Evolutionary conservation across 1,140 invertebrate genomes (phyloP), one percentile per base, ranked within the genome.

Genomic region (Hyposmocoma kahamanoa): DNA sequence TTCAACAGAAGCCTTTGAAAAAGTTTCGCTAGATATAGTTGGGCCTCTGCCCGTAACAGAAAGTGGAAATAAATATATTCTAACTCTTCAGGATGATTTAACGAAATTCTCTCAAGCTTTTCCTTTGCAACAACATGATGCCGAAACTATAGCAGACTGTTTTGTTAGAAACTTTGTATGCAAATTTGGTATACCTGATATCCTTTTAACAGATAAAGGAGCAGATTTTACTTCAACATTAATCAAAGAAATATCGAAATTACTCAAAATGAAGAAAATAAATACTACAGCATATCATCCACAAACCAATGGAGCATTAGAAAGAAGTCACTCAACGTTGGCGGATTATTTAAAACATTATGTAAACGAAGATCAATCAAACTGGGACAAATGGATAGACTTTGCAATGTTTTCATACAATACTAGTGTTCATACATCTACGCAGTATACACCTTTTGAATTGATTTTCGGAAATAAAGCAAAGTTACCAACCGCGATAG

Each of bases 281-380:
- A 43, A 1, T 15, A 43, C 48, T n/a, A 50, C 19, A 10, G 41
- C 48, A n/a, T 51, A 45, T 20, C 49, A 51, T 30, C 49, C 49
- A 2, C 49, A 44, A 39, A 26, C 49, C 8, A 42, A 51, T 28
- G 49, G 49, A 28, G 63, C 68, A 11, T 41, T 84, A 19, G 76
- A 84, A 64, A 47, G 76, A 32, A 58, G 47, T 18, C 80, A 85
- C 60, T 36, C 43, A n/a, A 79, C 72, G 9, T 45, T 87, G 43
- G 57, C 46, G 13, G 79, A 86, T 24, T 85, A 82, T 62, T 22
- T 84, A 15, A 75, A 68, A 66, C 64, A 75, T 52, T 86, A 63
- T 48, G 56, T 84, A 3, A 65, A 70, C 18, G 44, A 62, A 32
- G 53, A 77, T 39, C 68, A 76, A 59, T 60, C 38, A 2, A 62